These are phyloP conservation scores for Cryptocheilus praepositus DNA, from an alignment of 2,888 invertebrate genomes.

Conservation along the genomic window DNA sequence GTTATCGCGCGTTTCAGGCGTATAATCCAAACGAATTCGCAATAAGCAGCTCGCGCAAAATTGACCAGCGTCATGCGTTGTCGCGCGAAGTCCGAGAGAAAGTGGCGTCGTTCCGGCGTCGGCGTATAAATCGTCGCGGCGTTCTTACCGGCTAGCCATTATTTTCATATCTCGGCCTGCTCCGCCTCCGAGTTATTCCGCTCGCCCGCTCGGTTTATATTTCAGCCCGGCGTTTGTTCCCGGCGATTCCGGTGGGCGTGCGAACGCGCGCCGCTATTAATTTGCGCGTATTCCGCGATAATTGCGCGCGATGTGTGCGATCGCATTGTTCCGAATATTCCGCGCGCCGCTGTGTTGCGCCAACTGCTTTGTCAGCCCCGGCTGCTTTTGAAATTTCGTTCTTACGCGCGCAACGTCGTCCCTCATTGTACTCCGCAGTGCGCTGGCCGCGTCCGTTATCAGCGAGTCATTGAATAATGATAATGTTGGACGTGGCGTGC, in stretches of 20 bases:
- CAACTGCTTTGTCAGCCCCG: constrained; percentile 47
- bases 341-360: constrained; percentile 31
- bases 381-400: constrained; percentile 41
- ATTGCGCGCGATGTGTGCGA: constrained; percentile 37
- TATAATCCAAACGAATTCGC: too few relatives aligned
- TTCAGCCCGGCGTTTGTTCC: constrained; percentile 18
- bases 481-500: too few relatives aligned
- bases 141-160: constrained; percentile 11
- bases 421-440: constrained; percentile 34
- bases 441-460: constrained; percentile 10
- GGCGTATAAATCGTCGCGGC: constrained; percentile 2
- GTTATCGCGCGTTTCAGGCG: too few relatives aligned
- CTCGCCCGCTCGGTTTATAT: constrained; percentile 23
- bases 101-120: constrained; percentile 1
- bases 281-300: constrained; percentile 48
- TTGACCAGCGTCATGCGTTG: neutral
- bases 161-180: constrained; percentile 17
- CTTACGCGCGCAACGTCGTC: constrained; percentile 16
- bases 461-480: too few relatives aligned
- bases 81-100: neutral
- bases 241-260: neutral
- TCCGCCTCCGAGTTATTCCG: constrained; percentile 25
- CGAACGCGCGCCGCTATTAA: constrained; percentile 32
- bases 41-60: too few relatives aligned
- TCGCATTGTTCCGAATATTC: constrained; percentile 39